Evolutionary conservation across 1,140 invertebrate species (phyloP).

Genomic region (Hylyphantes graminicola): DNA sequence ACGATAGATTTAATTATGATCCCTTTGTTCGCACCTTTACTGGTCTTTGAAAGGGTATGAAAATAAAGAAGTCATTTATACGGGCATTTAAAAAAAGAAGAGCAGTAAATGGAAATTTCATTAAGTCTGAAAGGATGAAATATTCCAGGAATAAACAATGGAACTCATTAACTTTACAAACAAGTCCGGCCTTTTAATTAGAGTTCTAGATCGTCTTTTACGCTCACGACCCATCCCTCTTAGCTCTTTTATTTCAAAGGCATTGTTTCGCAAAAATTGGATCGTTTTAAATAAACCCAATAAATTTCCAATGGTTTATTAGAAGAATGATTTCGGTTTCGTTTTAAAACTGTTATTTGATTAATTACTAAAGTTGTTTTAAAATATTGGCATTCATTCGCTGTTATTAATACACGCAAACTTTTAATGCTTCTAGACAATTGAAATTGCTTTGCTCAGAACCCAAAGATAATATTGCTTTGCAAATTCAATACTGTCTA

Average conservation of each 20-base stretch:
- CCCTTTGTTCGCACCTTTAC: not conserved
- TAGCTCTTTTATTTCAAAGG: conserved; percentile 7
- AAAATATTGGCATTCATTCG: too few relatives aligned
- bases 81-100: conserved; percentile 8
- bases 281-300: conserved; percentile 1
- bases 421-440: too few relatives aligned
- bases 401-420: too few relatives aligned
- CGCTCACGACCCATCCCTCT: not conserved
- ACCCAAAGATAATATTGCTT: too few relatives aligned
- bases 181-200: conserved; percentile 37
- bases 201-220: conserved; percentile 31
- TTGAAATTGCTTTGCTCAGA: too few relatives aligned
- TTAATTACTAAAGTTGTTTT: too few relatives aligned
- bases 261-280: conserved; percentile 3
- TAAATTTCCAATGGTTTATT: conserved; percentile 13
- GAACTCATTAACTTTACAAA: conserved; percentile 41
- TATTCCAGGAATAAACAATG: conserved; percentile 41
- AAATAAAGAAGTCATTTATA: conserved; percentile 37
- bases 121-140: conserved; percentile 12
- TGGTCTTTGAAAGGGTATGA: not conserved
- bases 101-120: conserved; percentile 29
- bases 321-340: conserved; percentile 17
- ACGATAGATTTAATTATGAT: too few relatives aligned
- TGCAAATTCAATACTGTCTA: too few relatives aligned
- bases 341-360: not conserved